Conservation (phyloP, 2,888 invertebrate species). For the Leptinotarsa peninsularis region DNA sequence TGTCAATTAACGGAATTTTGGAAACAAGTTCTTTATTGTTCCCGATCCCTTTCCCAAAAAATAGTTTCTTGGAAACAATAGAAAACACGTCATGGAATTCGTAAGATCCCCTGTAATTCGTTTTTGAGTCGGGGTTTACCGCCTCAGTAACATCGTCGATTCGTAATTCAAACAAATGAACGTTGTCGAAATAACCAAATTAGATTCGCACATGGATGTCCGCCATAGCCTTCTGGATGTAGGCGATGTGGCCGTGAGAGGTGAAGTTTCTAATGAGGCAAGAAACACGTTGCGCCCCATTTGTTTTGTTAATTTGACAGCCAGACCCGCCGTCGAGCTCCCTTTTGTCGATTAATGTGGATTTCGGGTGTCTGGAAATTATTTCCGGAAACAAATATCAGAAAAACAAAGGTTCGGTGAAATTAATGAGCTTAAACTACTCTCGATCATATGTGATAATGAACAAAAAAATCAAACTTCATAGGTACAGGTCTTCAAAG, state of each 20-base stretch:
- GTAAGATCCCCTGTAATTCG: not conserved
- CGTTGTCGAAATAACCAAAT: conserved; percentile 69
- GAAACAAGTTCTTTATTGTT: no score
- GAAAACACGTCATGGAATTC: no score
- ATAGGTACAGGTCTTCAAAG: no score
- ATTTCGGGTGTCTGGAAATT: conserved; percentile 22
- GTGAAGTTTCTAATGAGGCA: conserved; percentile 46
- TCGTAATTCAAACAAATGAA: conserved; percentile 77
- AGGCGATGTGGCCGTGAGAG: conserved; percentile 36
- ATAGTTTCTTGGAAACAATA: no score
- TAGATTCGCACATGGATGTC: conserved; percentile 69
- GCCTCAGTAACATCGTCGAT: conserved; percentile 58
- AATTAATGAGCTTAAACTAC: not conserved
- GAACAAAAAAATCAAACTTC: no score
- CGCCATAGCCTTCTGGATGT: conserved; percentile 39
- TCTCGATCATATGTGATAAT: no score
- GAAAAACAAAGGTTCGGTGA: conserved; percentile 3
- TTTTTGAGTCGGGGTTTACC: conserved; percentile 41
- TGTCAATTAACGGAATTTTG: no score
- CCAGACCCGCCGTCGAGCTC: conserved; percentile 21
- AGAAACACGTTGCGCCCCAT: conserved; percentile 47
- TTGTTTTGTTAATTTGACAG: conserved; percentile 48
- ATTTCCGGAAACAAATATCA: not conserved
- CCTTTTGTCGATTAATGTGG: conserved; percentile 35
- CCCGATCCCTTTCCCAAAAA: no score